Conservation (phyloP, 2,113 vertebrate species). For the Cololabis saira region DNA sequence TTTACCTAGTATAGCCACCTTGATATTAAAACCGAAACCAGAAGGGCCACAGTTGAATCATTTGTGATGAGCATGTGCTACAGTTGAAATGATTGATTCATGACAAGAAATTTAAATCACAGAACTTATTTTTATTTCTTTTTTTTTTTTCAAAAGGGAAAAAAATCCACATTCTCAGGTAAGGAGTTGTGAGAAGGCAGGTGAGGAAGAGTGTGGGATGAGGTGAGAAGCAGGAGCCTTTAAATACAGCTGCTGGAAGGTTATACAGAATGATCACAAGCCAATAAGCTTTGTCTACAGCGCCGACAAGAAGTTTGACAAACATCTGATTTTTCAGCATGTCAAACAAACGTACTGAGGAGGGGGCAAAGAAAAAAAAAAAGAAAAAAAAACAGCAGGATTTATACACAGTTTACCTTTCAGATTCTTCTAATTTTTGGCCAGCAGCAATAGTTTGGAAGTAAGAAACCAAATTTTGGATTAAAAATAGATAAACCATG, state of each 20-base stretch:
- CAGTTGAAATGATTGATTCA: conserved; percentile 2
- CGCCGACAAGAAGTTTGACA: conserved; percentile 61
- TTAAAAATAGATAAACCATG: conserved; percentile 85
- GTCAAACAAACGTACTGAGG: conserved; percentile 58
- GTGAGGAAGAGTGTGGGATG: conserved; percentile 20
- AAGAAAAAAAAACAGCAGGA: conserved; percentile 1
- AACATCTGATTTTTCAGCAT: conserved; percentile 68
- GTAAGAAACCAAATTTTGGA: conserved; percentile 77
- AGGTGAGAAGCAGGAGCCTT: conserved; percentile 66
- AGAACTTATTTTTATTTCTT: conserved; percentile 79
- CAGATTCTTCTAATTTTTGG: conserved; percentile 60
- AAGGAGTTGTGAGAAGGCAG: conserved; percentile 55
- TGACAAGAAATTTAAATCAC: conserved; percentile 60
- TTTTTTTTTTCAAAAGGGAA: conserved; percentile 72
- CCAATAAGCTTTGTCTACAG: conserved; percentile 80
- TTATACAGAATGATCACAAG: conserved; percentile 79
- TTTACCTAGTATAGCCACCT: too few relatives aligned
- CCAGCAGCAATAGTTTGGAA: conserved; percentile 75
- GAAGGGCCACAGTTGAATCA: too few relatives aligned
- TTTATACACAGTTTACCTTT: conserved; percentile 58
- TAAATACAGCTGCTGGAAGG: conserved; percentile 76
- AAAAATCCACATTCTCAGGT: conserved; percentile 79
- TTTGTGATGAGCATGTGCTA: too few relatives aligned
- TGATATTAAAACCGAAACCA: too few relatives aligned
- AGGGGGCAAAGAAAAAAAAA: conserved; percentile 15